Evolutionary conservation across 2,888 invertebrate species (phyloP).

Genomic region (Steinernema hermaphroditum): DNA sequence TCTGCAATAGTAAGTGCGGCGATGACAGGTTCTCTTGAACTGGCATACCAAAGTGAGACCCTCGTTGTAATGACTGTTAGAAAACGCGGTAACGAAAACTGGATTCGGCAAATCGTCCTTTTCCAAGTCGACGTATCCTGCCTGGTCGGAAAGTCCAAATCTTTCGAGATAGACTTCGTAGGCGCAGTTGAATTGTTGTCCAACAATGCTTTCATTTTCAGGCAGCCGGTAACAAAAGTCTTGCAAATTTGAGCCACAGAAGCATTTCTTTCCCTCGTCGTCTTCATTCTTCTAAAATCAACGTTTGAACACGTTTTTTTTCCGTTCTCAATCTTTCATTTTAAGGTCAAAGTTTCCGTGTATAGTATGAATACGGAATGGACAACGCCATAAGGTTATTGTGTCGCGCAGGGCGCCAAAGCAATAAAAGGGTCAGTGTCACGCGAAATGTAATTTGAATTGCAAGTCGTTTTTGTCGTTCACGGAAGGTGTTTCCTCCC

Average conservation of each 20-base stretch:
- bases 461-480: not conserved
- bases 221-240: conserved; percentile 32
- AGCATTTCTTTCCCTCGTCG: not conserved
- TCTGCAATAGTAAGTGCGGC: conserved; percentile 31
- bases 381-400: not conserved
- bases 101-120: not conserved
- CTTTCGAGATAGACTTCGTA: not conserved
- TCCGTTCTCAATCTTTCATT: not conserved
- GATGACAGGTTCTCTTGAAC: too few relatives aligned
- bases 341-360: conserved; percentile 1
- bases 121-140: not conserved
- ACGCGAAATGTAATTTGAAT: conserved; percentile 3
- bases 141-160: not conserved
- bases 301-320: not conserved
- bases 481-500: not conserved
- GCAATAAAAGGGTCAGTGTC: conserved; percentile 29
- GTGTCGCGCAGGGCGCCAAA: not conserved
- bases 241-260: not conserved
- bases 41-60: conserved; percentile 31
- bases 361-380: conserved; percentile 15
- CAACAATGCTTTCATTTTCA: not conserved
- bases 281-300: not conserved
- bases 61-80: conserved; percentile 9
- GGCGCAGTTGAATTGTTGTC: conserved; percentile 29
- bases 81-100: conserved; percentile 32